phyloP scores from a whole-genome alignment of 2,888 invertebrate species.

The Drosophila falleni region DNA sequence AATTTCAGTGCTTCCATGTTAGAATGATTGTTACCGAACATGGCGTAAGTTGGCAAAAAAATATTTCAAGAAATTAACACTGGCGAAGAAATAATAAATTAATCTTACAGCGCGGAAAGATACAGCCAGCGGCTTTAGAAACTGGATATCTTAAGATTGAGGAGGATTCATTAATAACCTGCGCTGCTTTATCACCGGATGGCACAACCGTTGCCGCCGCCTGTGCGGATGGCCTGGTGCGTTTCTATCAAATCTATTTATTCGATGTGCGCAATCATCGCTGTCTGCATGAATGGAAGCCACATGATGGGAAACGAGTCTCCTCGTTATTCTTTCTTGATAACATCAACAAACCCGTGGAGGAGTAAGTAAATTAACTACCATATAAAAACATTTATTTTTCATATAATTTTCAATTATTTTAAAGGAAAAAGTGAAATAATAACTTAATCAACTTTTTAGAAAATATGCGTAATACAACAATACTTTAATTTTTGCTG shows the following conservation, averaged over 20 bases:
- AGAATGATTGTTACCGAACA: constrained; percentile 81
- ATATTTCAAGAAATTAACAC: too few species aligned
- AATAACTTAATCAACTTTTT: too few species aligned
- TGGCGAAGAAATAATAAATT: neutral
- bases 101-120: constrained; percentile 77
- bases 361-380: constrained; percentile 88
- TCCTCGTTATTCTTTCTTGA: constrained; percentile 97
- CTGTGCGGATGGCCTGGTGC: constrained; percentile 94
- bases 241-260: constrained; percentile 95
- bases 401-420: too few species aligned
- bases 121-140: constrained; percentile 75
- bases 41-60: constrained; percentile 75
- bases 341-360: constrained; percentile 92
- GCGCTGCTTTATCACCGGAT: constrained; percentile 96
- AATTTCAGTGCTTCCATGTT: constrained; percentile 85
- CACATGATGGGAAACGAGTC: constrained; percentile 94
- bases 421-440: too few species aligned
- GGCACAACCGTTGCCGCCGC: constrained; percentile 97
- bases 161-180: constrained; percentile 90
- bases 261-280: constrained; percentile 90
- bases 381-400: too few species aligned
- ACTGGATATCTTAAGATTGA: constrained; percentile 83
- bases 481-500: too few species aligned
- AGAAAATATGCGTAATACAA: too few species aligned
- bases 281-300: constrained; percentile 96